Percentiles rank a stretch among this genome's conserved stretches.
phyloP scores from a whole-genome alignment of 2,888 invertebrate genomes.

The Drosophila borborema region DNA sequence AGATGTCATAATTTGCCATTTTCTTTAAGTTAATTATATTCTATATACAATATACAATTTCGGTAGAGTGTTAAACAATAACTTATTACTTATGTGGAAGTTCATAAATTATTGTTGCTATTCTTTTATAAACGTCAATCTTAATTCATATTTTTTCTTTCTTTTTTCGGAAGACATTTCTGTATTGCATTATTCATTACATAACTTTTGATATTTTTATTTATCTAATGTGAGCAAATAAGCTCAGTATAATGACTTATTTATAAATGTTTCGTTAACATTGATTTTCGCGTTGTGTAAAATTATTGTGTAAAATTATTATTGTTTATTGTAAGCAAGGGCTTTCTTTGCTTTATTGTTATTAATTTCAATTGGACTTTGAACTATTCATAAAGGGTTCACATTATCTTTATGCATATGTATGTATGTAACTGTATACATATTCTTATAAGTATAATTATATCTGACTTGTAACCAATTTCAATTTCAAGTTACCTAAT shows the following conservation, averaged over 20 bases:
- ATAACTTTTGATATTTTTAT: constrained; percentile 52
- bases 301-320: no score
- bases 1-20: neutral
- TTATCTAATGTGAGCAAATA: constrained; percentile 65
- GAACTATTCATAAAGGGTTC: constrained; percentile 43
- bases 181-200: constrained; percentile 63
- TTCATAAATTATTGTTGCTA: constrained; percentile 31
- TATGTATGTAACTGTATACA: neutral
- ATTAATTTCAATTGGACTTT: constrained; percentile 49
- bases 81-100: constrained; percentile 9
- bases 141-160: constrained; percentile 42
- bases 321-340: constrained; percentile 31
- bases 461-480: constrained; percentile 8
- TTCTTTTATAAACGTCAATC: constrained; percentile 39
- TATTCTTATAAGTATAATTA: constrained; percentile 15
- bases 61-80: constrained; percentile 3
- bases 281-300: constrained; percentile 52
- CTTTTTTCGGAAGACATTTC: constrained; percentile 65
- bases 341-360: constrained; percentile 40
- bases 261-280: constrained; percentile 58
- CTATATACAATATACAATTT: constrained; percentile 3
- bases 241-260: constrained; percentile 57
- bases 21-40: neutral
- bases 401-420: constrained; percentile 22
- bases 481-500: neutral